These are phyloP conservation scores for Linnaemya tessellans DNA, from an alignment of 2,888 invertebrate genomes.

Conservation along the genomic window DNA sequence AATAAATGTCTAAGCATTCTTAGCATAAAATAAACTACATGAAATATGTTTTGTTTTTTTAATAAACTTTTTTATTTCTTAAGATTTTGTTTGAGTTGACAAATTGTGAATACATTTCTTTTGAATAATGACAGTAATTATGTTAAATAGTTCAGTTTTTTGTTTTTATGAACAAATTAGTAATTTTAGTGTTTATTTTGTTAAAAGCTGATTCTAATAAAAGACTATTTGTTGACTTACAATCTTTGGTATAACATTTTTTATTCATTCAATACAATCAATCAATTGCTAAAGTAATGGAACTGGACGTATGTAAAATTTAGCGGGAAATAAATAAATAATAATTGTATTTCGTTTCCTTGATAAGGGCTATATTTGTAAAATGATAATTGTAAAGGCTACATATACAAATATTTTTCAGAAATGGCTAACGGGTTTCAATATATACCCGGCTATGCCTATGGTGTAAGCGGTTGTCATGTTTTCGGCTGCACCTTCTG, in stretches of 20 bases:
- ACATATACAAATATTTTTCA: background rate
- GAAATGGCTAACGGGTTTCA: background rate
- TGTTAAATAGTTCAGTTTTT: conserved; percentile 19
- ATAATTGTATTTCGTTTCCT: conserved; percentile 1
- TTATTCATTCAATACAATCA: conserved; percentile 30
- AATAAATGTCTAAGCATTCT: no score
- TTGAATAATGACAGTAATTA: conserved; percentile 52
- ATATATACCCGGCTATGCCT: background rate
- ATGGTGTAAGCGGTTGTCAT: background rate
- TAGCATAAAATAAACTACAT: no score
- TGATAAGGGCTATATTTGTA: background rate
- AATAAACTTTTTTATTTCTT: conserved; percentile 31
- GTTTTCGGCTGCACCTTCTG: background rate
- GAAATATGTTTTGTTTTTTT: no score
- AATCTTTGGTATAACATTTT: conserved; percentile 64
- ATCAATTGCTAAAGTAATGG: conserved; percentile 59
- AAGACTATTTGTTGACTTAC: conserved; percentile 45
- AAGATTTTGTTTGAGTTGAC: conserved; percentile 61
- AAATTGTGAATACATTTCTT: conserved; percentile 52
- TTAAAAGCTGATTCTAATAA: conserved; percentile 57
- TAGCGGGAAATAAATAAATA: conserved; percentile 18
- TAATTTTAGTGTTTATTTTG: conserved; percentile 26
- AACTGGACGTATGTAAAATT: conserved; percentile 68
- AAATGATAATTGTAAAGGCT: background rate
- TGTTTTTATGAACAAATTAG: conserved; percentile 30